Evolutionary conservation across 2,797 vertebrate species (phyloP), one percentile per base, ranked within the genome.

Genomic region (Lophotriccus pileatus): DNA sequence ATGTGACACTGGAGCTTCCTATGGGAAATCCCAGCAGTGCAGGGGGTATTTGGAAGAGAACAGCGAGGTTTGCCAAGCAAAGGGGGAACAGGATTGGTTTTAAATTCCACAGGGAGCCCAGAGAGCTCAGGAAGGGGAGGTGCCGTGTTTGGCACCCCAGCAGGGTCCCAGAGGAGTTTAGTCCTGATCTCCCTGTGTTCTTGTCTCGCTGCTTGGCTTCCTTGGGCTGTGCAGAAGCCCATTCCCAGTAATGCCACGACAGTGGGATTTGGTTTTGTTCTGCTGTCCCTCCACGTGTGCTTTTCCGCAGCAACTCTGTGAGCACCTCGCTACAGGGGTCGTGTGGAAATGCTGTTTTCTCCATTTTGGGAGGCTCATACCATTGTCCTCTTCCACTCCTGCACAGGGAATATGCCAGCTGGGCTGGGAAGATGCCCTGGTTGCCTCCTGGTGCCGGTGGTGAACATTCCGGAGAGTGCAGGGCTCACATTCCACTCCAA

Each of bases 191-290:
- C 25, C 30, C 16, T 4, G 24, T 6, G 56, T 53, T 50, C 73
- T 37, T 50, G 23, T 23, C 37, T 14, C 28, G 68, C 12, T 6
- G 10, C 67, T 39, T 24, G 59, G 36, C 79, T 50, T n/a, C 28
- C 66, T 30, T 10, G 36, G 15, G 21, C 60, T 70, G 24, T 37
- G 84, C 66, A 32, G 70, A 13, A 55, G 14, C 32, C 37, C 44
- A 16, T 67, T 39, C 25, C 69, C 60, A 25, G 0, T 11, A 13
- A 7, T 1, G 12, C 25, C 11, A 1, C 0, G 0, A 2, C 37
- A 2, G 7, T 9, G n/a, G 52, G 50, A 3, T 79, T 58, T 55
- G 55, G 11, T 2, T 79, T 39, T 47, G 12, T 25, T 66, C 64
- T 68, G 28, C 74, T 3, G 0, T 32, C 39, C 43, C 63, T 76